Percentiles rank a stretch among this genome's conserved stretches.
phyloP scores from a whole-genome alignment of 1,140 invertebrate genomes.

The Aphaenogaster rudis region DNA sequence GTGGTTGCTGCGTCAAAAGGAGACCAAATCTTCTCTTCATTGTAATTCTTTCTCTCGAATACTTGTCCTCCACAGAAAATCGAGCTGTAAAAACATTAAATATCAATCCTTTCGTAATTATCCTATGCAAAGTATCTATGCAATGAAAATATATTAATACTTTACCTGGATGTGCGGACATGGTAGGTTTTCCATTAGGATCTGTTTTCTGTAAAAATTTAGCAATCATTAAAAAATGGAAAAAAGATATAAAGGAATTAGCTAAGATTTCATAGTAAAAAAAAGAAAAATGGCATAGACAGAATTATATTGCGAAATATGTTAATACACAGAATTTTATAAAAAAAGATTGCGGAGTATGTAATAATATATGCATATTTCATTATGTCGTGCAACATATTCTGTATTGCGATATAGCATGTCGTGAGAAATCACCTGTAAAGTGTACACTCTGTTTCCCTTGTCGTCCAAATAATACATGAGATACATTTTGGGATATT shows the following conservation, averaged over 20 bases:
- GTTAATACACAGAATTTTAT: not conserved
- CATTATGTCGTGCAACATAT: not conserved
- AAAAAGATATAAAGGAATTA: not conserved
- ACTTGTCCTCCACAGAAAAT: constrained; percentile 98
- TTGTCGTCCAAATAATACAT: constrained; percentile 92
- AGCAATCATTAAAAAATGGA: constrained; percentile 12
- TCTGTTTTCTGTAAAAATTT: constrained; percentile 89
- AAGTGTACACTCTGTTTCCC: constrained; percentile 91
- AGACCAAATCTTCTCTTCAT: constrained; percentile 97
- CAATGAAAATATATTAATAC: constrained; percentile 34
- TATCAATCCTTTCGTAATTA: constrained; percentile 16
- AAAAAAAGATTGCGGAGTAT: constrained; percentile 2
- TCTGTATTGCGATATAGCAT: not conserved
- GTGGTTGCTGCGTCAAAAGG: constrained; percentile 94
- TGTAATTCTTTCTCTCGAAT: constrained; percentile 95
- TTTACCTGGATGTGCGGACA: constrained; percentile 95
- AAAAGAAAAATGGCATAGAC: not conserved
- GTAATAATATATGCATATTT: not conserved
- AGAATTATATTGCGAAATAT: not conserved
- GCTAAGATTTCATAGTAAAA: constrained; percentile 27
- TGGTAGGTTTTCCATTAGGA: constrained; percentile 92
- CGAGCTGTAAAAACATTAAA: constrained; percentile 90
- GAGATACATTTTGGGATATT: constrained; percentile 90
- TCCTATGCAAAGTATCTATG: not conserved
- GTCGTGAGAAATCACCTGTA: constrained; percentile 88